Percentiles rank a stretch among this genome's conserved stretches.
Conservation (phyloP, 2,113 vertebrate species). For the Rana temporaria region DNA sequence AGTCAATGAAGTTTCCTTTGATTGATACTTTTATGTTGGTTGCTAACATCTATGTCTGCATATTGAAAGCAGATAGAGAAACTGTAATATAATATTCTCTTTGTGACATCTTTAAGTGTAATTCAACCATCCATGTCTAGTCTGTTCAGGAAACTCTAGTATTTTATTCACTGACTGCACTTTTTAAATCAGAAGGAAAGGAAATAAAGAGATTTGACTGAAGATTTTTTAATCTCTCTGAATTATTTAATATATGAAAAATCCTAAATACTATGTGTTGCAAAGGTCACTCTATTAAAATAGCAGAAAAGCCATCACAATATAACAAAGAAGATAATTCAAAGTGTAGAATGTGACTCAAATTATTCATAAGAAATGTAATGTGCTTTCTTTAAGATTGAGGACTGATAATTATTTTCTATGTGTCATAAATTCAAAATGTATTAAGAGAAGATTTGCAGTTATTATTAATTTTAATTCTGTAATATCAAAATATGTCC, state of each 20-base stretch:
- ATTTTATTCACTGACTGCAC: conserved; percentile 58
- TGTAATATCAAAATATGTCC: not conserved
- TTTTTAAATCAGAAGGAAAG: conserved; percentile 58
- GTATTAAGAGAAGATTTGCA: not conserved
- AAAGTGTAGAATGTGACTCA: not conserved
- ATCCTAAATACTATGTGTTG: not conserved
- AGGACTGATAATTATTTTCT: not conserved
- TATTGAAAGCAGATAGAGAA: conserved; percentile 67
- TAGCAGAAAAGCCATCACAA: not conserved
- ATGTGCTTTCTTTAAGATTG: not conserved
- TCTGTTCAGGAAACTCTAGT: conserved; percentile 47
- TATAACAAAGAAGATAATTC: conserved; percentile 13
- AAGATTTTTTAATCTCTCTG: conserved; percentile 13
- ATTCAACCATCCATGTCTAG: conserved; percentile 60
- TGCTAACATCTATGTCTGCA: conserved; percentile 67
- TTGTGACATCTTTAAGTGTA: conserved; percentile 67
- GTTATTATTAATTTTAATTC: not conserved
- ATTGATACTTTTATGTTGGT: conserved; percentile 72
- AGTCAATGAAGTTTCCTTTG: conserved; percentile 75
- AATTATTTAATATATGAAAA: conserved; percentile 14
- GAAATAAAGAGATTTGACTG: conserved; percentile 57
- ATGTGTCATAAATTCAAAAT: not conserved
- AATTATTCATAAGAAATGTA: not conserved
- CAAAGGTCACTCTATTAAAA: conserved; percentile 12
- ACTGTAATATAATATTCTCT: conserved; percentile 69